Evolutionary conservation across 2,113 vertebrate genomes (phyloP).

Genomic region (Oreochromis spilurus): DNA sequence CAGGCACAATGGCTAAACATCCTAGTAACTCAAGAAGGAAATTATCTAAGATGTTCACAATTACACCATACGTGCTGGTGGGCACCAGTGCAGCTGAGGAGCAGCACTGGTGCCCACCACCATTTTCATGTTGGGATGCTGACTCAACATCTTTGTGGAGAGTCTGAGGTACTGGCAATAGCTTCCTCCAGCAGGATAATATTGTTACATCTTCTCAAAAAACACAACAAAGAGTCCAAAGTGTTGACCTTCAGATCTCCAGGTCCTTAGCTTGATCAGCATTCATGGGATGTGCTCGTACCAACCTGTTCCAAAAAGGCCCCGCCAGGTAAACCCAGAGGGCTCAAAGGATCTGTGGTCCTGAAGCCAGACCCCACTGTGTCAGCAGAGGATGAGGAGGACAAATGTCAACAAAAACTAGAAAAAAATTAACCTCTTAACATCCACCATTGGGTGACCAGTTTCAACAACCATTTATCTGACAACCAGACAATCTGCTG

Average conservation of each 20-base stretch:
- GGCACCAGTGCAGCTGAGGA: not conserved
- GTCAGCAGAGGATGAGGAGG: not conserved
- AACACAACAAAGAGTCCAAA: not conserved
- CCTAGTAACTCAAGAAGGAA: not conserved
- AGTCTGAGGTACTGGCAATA: not conserved
- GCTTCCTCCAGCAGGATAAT: not conserved
- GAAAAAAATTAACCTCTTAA: not conserved
- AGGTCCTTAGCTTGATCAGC: not conserved
- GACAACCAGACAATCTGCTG: not conserved
- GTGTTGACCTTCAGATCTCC: not conserved
- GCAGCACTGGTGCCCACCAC: not conserved
- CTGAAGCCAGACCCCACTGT: not conserved
- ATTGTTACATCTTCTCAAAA: not conserved
- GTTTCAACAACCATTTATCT: not conserved
- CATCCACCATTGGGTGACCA: not conserved
- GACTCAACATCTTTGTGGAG: not conserved
- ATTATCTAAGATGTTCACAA: rapidly evolving
- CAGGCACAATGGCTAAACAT: not conserved
- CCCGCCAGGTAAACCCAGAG: not conserved
- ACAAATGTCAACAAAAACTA: not conserved
- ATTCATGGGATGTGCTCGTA: not conserved
- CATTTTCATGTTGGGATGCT: not conserved
- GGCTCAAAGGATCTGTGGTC: not conserved
- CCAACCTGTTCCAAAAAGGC: not conserved
- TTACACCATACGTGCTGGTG: not conserved